phyloP scores from a whole-genome alignment of 2,888 invertebrate species.

The Eupithecia vulgata region DNA sequence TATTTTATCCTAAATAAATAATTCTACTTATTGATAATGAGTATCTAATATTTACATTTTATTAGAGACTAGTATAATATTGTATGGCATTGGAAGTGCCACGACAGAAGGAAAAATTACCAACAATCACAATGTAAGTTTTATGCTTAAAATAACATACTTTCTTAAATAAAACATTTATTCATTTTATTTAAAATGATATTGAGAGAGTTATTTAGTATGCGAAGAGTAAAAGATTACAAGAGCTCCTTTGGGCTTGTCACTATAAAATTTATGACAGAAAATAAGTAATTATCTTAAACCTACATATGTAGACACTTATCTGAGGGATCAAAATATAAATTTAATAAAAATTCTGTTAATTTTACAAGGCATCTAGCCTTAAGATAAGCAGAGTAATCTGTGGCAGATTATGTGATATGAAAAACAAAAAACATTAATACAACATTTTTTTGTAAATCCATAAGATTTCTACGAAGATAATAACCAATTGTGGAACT shows the following conservation, averaged over 20 bases:
- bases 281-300: neutral
- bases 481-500: neutral
- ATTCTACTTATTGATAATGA: conserved; percentile 75
- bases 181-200: conserved; percentile 24
- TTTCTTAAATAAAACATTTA: conserved; percentile 36
- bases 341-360: neutral
- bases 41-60: conserved; percentile 82
- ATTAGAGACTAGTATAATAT: conserved; percentile 72
- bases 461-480: neutral
- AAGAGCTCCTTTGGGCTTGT: conserved; percentile 5
- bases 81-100: conserved; percentile 45
- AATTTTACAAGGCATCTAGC: neutral
- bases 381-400: neutral
- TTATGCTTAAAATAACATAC: conserved; percentile 19
- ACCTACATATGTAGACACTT: neutral
- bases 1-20: conserved; percentile 73
- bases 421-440: neutral
- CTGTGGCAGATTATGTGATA: neutral
- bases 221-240: conserved; percentile 12
- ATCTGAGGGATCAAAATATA: neutral
- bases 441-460: neutral
- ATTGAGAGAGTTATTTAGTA: conserved; percentile 15
- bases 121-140: conserved; percentile 24
- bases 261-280: neutral
- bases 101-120: conserved; percentile 38